A percentile compares a stretch with the other conserved stretches of the same genome.
Evolutionary conservation across 2,113 vertebrate genomes (phyloP).

Genomic region (Corythoichthys intestinalis): DNA sequence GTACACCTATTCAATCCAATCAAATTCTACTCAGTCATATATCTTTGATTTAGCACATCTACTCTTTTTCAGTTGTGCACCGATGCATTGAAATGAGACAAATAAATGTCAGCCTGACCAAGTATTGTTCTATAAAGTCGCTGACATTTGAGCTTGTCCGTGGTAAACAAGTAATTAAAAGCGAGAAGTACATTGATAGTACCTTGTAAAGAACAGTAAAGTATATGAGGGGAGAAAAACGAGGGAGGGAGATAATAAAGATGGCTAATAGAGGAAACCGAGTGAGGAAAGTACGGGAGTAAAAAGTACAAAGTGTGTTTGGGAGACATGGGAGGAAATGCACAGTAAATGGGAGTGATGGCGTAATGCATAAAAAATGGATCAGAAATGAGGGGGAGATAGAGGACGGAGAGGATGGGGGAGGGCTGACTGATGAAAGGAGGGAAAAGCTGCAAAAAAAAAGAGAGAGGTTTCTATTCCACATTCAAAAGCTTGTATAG

Average conservation of each 20-base stretch:
- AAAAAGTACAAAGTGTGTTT: slow-evolving; percentile 56
- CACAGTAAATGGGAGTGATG: slow-evolving; percentile 65
- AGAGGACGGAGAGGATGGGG: slow-evolving; percentile 24
- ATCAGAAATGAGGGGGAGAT: slow-evolving; percentile 61
- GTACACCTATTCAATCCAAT: neutral
- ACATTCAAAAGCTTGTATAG: slow-evolving; percentile 20
- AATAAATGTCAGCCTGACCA: slow-evolving; percentile 43
- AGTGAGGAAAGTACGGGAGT: slow-evolving; percentile 22
- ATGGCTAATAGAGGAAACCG: slow-evolving; percentile 38
- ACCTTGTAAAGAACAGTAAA: slow-evolving; percentile 1
- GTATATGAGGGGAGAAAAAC: slow-evolving; percentile 43
- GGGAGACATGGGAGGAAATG: slow-evolving; percentile 55
- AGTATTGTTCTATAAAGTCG: slow-evolving; percentile 32
- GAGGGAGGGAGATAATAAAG: slow-evolving; percentile 55
- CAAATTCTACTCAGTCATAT: slow-evolving; percentile 4
- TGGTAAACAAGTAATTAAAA: slow-evolving; percentile 42
- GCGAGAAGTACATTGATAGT: neutral
- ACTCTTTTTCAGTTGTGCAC: neutral
- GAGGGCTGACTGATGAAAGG: slow-evolving; percentile 14
- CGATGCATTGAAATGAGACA: slow-evolving; percentile 16
- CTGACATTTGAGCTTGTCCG: slow-evolving; percentile 35
- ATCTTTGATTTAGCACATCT: slow-evolving; percentile 26
- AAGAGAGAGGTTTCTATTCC: slow-evolving; percentile 28
- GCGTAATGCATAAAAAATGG: slow-evolving; percentile 70
- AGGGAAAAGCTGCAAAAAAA: slow-evolving; percentile 33